Base-by-base conservation (phyloP, 37 sponge, comb jelly and placozoan genomes). In the Agelas oroides region DNA sequence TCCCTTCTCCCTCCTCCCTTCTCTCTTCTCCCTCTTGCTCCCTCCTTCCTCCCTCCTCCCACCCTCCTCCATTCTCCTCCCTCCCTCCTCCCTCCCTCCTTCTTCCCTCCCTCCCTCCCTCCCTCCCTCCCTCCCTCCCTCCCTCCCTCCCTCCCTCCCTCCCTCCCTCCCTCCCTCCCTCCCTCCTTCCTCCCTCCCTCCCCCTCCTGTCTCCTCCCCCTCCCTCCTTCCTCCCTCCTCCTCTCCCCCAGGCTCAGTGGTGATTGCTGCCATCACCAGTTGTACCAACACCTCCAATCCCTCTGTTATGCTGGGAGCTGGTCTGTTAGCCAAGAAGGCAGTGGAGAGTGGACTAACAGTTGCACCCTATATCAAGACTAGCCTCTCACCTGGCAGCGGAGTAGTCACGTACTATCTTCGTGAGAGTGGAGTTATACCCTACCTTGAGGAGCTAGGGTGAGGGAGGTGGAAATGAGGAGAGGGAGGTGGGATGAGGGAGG, bases 201-300 rank as follows among this genome's bases (percentile, higher is more conserved):
- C 15, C 23, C 16, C 36, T 23, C 70, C 38, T 25, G 0, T 8
- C 46, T 8, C 8, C 46, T 8, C 46, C 8, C 46, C 46, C 6
- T 46, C 8, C 46, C 46, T 8, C 46, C 46, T 19, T 36, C 61
- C 37, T 0, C 61, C 62, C 77, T 0, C 40, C 40, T 3, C 36
- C 37, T 14, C 25, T 3, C n/a, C 5, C 40, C 5, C 70, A 93
- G 94, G 96, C 23, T 95, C 95, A 65, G 94, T 97, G 56, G 91
- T 97, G 33, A 92, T 97, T 5, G 76, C 95, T 20, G 96, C 97
- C 75, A 95, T 97, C 55, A 95, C 97, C 61, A 95, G 94, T 66
- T 97, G 97, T 64, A 97, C 97, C 37, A 97, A 97, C 78, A 92
- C 96, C 40, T 96, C 95, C 65, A 95, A 97, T 60, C 97, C 97